Evolutionary conservation across 2,113 vertebrate genomes (phyloP), one percentile per base, ranked within the genome.

Genomic region (Cynocephalus volans): DNA sequence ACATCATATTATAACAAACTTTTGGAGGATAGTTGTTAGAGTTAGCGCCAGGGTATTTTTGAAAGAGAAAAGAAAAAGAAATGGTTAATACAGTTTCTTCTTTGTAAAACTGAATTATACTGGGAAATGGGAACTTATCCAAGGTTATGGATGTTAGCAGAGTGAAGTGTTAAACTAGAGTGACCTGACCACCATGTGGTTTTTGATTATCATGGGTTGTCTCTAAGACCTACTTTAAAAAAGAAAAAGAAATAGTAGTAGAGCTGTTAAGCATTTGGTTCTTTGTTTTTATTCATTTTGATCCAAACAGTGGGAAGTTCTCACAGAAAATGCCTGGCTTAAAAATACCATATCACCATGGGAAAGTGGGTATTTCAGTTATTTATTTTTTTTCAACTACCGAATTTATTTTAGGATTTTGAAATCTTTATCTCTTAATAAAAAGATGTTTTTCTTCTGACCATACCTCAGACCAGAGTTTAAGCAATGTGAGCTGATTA

Each of bases 231-330:
- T 62, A 79, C 69, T 93, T 97, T 86, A 11, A 72, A 87, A 96
- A 95, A 92, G 83, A 86, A 95, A 73, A 93, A 95, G 83, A 84
- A 91, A 95, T 92, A 83, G 83, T 97, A 86, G 76, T 88, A 83
- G 82, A 89, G 41, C 23, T 91, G 65, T 79, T 91, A 94, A 88
- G 83, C 60, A 95, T 91, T 90, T 95, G 81, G 77, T 76, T 19
- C 36, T 96, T 97, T 95, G 45, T 76, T 95, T 96, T 91, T 84
- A 82, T 92, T 95, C 70, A 94, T 90, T 95, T 86, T 1, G 3
- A 65, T 94, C 85, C 48, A 87, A 95, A 91, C 28, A 81, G 69
- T 67, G 69, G 76, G 69, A 93, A 82, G 84, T 50, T 85, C 56
- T 94, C 62, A 96, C 10, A 56, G 81, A 96, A 87, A 95, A 90